These are phyloP conservation scores for Conistra vaccinii DNA, from an alignment of 2,888 invertebrate genomes.

Conservation along the genomic window DNA sequence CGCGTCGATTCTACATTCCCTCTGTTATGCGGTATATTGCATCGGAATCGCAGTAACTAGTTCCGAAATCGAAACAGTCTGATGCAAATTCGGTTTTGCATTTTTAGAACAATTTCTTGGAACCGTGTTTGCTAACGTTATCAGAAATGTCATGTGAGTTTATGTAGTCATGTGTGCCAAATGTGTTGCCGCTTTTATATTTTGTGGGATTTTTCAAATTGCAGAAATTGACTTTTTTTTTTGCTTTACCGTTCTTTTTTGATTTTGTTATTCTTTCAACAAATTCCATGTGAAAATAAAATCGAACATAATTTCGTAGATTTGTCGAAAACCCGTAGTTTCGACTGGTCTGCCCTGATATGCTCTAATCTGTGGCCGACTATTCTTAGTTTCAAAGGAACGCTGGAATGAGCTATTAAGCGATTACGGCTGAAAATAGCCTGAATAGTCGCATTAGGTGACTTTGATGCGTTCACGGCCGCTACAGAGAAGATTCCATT, in stretches of 20 bases:
- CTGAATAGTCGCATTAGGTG: constrained; percentile 46
- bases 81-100: constrained; percentile 45
- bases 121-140: constrained; percentile 11
- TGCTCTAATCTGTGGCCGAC: constrained; percentile 60
- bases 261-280: too few species aligned
- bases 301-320: background rate
- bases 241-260: background rate
- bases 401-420: constrained; percentile 52
- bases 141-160: constrained; percentile 2
- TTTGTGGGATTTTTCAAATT: background rate
- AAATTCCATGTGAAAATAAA: background rate
- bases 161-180: constrained; percentile 24
- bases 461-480: constrained; percentile 31
- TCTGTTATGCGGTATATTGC: constrained; percentile 47
- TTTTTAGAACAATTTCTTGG: constrained; percentile 34
- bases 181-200: background rate
- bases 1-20: constrained; percentile 60
- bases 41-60: constrained; percentile 44
- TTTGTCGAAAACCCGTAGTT: constrained; percentile 50
- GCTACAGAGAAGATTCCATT: background rate
- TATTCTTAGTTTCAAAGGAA: constrained; percentile 65
- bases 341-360: constrained; percentile 50
- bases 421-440: constrained; percentile 58
- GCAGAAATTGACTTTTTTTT: background rate
- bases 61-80: constrained; percentile 29